Evolutionary conservation across 2,113 vertebrate species (phyloP).

Genomic region (Pituophis catenifer): DNA sequence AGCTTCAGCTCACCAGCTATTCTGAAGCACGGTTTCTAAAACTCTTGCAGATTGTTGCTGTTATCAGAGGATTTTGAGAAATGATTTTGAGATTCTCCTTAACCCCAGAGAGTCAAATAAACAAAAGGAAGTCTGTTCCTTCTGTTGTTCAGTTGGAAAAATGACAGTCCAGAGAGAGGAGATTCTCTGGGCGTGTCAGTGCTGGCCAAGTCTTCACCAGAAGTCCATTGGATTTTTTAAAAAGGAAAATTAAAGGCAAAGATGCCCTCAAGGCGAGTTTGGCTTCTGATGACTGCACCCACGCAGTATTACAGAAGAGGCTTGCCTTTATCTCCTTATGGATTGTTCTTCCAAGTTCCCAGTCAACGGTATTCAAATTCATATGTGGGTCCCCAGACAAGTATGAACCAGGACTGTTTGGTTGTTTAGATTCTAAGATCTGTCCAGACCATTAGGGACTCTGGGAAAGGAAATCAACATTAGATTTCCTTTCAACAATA

Average conservation of each 20-base stretch:
- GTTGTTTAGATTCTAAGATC: background rate
- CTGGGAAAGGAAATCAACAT: background rate
- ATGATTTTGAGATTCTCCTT: no score
- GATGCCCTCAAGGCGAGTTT: background rate
- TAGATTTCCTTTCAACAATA: no score
- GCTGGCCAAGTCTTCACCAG: no score
- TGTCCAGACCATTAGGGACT: background rate
- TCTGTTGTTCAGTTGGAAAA: no score
- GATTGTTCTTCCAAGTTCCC: background rate
- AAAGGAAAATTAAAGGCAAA: background rate
- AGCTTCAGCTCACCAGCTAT: no score
- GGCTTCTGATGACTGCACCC: background rate
- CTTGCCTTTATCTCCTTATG: background rate
- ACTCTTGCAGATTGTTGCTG: no score
- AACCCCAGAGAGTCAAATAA: no score
- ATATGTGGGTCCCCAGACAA: background rate
- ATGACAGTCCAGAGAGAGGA: no score
- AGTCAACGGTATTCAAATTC: background rate
- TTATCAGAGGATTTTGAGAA: no score
- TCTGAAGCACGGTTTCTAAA: no score
- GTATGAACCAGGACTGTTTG: background rate
- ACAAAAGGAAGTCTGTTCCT: no score
- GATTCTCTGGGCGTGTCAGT: no score
- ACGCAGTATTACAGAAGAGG: background rate
- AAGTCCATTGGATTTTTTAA: background rate